Evolutionary conservation across 2,113 vertebrate genomes (phyloP).

Genomic region (Cyanoderma ruficeps): DNA sequence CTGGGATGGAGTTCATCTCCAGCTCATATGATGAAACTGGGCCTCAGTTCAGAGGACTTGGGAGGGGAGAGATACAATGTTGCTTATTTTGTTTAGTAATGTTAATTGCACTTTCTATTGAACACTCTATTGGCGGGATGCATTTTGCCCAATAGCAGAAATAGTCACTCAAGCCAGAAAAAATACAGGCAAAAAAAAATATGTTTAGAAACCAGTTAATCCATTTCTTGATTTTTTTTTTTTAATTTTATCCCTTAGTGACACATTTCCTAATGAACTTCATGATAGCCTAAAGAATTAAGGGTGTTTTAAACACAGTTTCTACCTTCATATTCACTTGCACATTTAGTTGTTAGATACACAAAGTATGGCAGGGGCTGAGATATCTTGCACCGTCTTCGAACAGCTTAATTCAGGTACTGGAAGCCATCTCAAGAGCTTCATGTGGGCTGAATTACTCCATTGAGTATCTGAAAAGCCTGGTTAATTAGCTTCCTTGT

Average conservation of each 20-base stretch:
- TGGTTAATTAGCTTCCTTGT: constrained; percentile 46
- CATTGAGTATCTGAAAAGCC: constrained; percentile 5
- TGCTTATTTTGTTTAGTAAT: not conserved
- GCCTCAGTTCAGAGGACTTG: not conserved
- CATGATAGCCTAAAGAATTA: not conserved
- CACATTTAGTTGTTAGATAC: not conserved
- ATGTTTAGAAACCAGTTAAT: not conserved
- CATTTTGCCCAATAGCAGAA: not conserved
- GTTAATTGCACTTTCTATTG: not conserved
- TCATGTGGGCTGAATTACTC: constrained; percentile 42
- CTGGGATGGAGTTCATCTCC: not conserved
- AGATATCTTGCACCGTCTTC: not conserved
- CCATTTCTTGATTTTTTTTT: not conserved
- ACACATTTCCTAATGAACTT: not conserved
- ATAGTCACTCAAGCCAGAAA: not conserved
- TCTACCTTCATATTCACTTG: not conserved
- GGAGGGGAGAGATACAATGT: not conserved
- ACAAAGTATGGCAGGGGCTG: not conserved
- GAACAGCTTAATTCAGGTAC: not conserved
- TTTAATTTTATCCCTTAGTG: not conserved
- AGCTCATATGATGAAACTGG: not conserved
- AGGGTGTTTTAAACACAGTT: not conserved
- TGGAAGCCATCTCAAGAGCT: constrained; percentile 2
- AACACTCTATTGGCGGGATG: not conserved
- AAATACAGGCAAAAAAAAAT: not conserved